Evolutionary conservation across 1,140 invertebrate species (phyloP).

Genomic region (Zophobas atratus): DNA sequence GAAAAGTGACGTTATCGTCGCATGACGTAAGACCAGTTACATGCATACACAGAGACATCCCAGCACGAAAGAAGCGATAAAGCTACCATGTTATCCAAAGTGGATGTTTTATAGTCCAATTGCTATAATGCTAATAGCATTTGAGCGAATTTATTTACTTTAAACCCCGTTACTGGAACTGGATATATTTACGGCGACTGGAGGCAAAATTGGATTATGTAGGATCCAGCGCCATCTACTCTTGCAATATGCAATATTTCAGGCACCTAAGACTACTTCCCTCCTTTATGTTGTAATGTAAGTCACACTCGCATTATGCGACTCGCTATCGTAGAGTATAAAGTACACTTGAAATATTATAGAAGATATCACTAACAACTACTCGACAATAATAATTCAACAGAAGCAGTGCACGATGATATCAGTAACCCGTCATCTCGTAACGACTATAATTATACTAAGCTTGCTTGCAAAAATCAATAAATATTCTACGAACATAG

Average conservation of each 20-base stretch:
- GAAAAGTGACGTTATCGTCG: slow-evolving; percentile 30
- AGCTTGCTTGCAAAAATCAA: too few relatives aligned
- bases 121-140: slow-evolving; percentile 53
- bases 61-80: slow-evolving; percentile 37
- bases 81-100: slow-evolving; percentile 47
- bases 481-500: too few relatives aligned
- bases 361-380: neutral
- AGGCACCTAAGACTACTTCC: slow-evolving; percentile 42
- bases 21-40: slow-evolving; percentile 15
- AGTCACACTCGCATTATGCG: slow-evolving; percentile 10
- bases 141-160: slow-evolving; percentile 51
- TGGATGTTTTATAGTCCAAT: slow-evolving; percentile 53
- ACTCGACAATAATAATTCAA: too few relatives aligned
- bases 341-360: neutral
- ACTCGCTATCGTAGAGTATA: slow-evolving; percentile 1
- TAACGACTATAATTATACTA: too few relatives aligned
- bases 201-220: slow-evolving; percentile 49
- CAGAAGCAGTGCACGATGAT: too few relatives aligned
- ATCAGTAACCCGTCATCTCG: too few relatives aligned
- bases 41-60: slow-evolving; percentile 13
- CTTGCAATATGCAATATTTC: slow-evolving; percentile 51
- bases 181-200: slow-evolving; percentile 45
- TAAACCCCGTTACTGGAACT: slow-evolving; percentile 46
- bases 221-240: slow-evolving; percentile 47
- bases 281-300: slow-evolving; percentile 18